Conservation (phyloP, 2,797 vertebrate species). For the Coracias cyanogaster region DNA sequence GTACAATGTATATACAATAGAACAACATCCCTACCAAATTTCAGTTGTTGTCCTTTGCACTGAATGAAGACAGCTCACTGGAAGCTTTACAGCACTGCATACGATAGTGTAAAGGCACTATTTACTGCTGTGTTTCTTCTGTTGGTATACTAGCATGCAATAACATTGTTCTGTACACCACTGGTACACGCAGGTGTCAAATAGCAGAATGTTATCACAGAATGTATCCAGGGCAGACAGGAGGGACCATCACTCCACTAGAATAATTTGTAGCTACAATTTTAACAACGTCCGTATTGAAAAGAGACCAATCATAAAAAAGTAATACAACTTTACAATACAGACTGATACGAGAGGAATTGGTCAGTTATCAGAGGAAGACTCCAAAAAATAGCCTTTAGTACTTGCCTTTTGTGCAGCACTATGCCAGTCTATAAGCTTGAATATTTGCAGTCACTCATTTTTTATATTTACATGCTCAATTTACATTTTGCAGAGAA, state of each 20-base stretch:
- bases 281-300: neutral
- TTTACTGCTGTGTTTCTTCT: neutral
- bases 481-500: neutral
- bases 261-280: neutral
- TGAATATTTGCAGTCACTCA: neutral
- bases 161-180: neutral
- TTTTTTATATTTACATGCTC: neutral
- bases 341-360: neutral
- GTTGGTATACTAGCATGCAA: neutral
- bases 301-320: neutral
- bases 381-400: neutral
- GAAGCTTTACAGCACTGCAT: neutral
- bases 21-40: neutral
- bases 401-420: neutral
- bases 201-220: neutral
- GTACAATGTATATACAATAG: neutral
- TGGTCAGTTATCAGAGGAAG: neutral
- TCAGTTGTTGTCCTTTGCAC: neutral
- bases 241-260: neutral
- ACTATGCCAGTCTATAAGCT: neutral
- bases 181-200: neutral
- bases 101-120: neutral
- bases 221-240: neutral
- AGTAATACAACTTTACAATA: neutral
- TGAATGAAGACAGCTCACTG: neutral